Conservation (phyloP, 2,888 invertebrate genomes). For the Bombylius major region DNA sequence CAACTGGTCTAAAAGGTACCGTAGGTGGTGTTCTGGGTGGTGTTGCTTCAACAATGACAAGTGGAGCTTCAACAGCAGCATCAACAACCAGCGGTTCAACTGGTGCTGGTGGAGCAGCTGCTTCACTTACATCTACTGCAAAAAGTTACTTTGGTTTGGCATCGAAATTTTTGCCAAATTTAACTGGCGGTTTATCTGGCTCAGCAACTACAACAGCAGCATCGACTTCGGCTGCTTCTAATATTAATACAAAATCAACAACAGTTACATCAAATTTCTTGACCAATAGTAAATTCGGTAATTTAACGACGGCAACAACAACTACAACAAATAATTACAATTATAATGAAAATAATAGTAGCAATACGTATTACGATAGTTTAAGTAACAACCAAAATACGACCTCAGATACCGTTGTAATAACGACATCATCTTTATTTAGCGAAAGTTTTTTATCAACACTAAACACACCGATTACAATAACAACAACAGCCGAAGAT, state of each 20-base stretch:
- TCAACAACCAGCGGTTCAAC: background rate
- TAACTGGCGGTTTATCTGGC: constrained; percentile 3
- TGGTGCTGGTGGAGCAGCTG: background rate
- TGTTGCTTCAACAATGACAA: background rate
- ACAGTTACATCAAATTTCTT: constrained; percentile 4
- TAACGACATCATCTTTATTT: background rate
- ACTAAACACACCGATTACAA: constrained; percentile 10
- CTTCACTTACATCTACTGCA: constrained; percentile 10
- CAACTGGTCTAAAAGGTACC: constrained; percentile 9
- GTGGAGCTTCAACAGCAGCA: background rate
- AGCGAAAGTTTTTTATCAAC: constrained; percentile 2
- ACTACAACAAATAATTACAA: constrained; percentile 7
- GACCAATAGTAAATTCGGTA: background rate
- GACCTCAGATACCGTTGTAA: constrained; percentile 8
- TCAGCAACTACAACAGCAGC: constrained; percentile 3
- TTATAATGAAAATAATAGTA: background rate
- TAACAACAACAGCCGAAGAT: constrained; percentile 7
- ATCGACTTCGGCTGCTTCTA: constrained; percentile 8
- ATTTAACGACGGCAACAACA: constrained; percentile 3
- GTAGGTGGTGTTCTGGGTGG: constrained; percentile 10
- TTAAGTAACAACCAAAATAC: background rate
- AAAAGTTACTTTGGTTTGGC: constrained; percentile 12
- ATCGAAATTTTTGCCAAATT: constrained; percentile 12
- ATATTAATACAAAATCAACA: constrained; percentile 8
- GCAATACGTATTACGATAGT: background rate